A percentile compares a stretch with the other conserved stretches of the same genome.
Conservation (phyloP, 2,113 vertebrate genomes). For the Saguinus midas region DNA sequence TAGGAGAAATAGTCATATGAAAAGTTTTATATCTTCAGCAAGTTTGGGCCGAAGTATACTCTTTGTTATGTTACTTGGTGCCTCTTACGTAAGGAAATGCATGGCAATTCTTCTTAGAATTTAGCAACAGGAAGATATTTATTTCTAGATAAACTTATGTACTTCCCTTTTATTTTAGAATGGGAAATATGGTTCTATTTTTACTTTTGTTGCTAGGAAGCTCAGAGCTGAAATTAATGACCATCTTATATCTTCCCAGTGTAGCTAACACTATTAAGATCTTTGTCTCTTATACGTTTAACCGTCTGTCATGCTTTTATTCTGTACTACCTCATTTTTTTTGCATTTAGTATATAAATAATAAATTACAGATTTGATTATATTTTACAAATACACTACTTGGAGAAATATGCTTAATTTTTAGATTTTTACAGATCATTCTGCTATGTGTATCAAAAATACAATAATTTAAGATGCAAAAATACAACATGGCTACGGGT, state of each 20-base stretch:
- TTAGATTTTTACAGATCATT: background rate
- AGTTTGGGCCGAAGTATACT: background rate
- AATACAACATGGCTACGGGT: background rate
- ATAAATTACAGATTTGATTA: constrained; percentile 6
- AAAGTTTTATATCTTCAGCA: background rate
- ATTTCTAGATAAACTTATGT: constrained; percentile 53
- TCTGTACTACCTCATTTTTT: background rate
- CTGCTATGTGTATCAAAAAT: constrained; percentile 7
- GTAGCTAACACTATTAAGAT: background rate
- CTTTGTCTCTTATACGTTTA: background rate
- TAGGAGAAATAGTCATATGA: constrained; percentile 5
- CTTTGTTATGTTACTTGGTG: background rate
- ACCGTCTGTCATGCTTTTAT: background rate
- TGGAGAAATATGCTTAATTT: constrained; percentile 38
- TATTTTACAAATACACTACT: constrained; percentile 10
- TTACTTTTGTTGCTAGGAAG: constrained; percentile 60
- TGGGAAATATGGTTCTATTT: constrained; percentile 53
- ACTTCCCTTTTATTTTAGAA: constrained; percentile 51
- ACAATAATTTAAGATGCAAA: background rate
- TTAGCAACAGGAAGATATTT: constrained; percentile 58
- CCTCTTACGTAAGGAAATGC: constrained; percentile 37
- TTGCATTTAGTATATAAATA: constrained; percentile 4
- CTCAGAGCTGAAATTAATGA: constrained; percentile 17
- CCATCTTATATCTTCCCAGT: background rate
- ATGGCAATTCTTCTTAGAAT: constrained; percentile 45